Conservation (phyloP, 92 coral and sea anemone species). For the Virgularia gustaviana region DNA sequence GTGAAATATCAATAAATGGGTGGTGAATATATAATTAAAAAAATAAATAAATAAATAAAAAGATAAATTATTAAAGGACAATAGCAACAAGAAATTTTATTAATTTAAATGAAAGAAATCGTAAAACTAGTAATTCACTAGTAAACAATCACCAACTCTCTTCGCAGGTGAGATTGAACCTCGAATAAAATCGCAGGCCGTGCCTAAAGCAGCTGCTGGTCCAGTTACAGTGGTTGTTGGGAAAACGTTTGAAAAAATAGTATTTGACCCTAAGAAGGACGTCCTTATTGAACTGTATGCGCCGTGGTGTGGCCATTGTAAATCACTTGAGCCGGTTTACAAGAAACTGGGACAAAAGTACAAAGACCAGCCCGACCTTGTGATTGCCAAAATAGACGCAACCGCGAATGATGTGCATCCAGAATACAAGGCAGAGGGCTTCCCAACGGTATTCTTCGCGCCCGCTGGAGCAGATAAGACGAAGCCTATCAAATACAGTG, state of each 20-base stretch:
- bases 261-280: slow-evolving; percentile 73
- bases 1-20: no score
- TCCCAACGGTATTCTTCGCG: slow-evolving; percentile 84
- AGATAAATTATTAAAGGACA: no score
- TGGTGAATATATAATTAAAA: no score
- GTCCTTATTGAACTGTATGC: slow-evolving; percentile 93
- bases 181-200: slow-evolving; percentile 80
- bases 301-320: slow-evolving; percentile 93
- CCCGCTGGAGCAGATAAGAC: slow-evolving; percentile 74
- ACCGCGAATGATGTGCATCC: slow-evolving; percentile 77
- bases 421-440: slow-evolving; percentile 66
- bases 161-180: slow-evolving; percentile 85
- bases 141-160: no score
- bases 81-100: no score
- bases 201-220: slow-evolving; percentile 75
- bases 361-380: slow-evolving; percentile 68
- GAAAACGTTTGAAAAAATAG: slow-evolving; percentile 78
- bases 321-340: slow-evolving; percentile 71
- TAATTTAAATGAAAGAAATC: no score
- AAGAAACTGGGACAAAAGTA: slow-evolving; percentile 80
- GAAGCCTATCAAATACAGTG: slow-evolving; percentile 79
- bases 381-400: slow-evolving; percentile 92
- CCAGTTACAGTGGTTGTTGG: slow-evolving; percentile 95
- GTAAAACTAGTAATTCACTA: no score
- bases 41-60: no score